Evolutionary conservation across 2,113 vertebrate genomes (phyloP), one percentile per base, ranked within the genome.

Genomic region (Nesoenas mayeri): DNA sequence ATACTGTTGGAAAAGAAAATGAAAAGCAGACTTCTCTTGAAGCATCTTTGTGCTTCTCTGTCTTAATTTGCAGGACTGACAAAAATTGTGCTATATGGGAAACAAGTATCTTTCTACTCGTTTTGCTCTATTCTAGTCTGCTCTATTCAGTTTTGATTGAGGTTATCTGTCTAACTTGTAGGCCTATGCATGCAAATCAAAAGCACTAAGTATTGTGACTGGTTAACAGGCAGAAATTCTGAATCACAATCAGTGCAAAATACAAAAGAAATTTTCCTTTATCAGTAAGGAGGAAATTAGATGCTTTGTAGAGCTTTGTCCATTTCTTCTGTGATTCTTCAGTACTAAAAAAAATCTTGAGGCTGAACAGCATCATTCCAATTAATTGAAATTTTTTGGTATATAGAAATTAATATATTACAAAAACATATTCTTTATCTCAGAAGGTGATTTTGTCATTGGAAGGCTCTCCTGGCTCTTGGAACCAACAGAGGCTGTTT

Each of bases 211-310:
- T 73, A 83, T 89, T 80, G 20, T 67, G 9, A 69, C 47, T 96
- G 93, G 75, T 81, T 78, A 83, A 71, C 32, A 86, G 84, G 81
- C 92, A 95, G 77, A 69, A 91, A 91, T 53, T 86, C 80, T 94
- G 78, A 96, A 72, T 96, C 44, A 58, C 58, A 70, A 72, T 91
- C n/a, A 79, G 67, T 56, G 58, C 34, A 84, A 92, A 86, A 77
- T 20, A 66, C 58, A 70, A 73, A 90, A 85, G 50, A 89, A 73
- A 74, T 79, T 58, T 78, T 81, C 54, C 21, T 62, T 3, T 75
- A 36, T 93, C 78, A 85, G 18, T 71, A 62, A 85, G 57, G 60
- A 86, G 19, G 24, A 85, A 84, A 90, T 92, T 24, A 90, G 83
- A 44, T 84, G 81, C 79, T 73, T 85, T 67, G 21, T 40, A 56